Base-by-base conservation (phyloP, 2,888 invertebrate genomes). In the Ichneumon xanthorius region DNA sequence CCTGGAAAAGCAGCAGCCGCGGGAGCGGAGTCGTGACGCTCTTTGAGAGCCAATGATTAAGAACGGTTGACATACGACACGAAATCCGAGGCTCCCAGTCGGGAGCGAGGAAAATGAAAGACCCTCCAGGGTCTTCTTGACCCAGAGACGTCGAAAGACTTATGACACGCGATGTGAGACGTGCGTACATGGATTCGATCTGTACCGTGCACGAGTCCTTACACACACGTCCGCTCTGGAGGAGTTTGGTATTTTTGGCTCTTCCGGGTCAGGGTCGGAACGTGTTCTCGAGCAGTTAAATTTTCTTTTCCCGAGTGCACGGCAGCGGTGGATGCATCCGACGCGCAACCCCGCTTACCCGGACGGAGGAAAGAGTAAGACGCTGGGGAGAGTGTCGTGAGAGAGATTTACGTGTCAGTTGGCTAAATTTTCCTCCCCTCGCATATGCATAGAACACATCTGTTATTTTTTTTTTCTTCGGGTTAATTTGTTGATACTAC, bases 61-160 rank as follows among this genome's bases (percentile, higher is more conserved):
- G 87, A 89, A 88, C 88, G 88, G 82, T 86, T 81, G 90, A 89
- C 91, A 89, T 91, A 89, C 90, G 92, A 87, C 89, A 89, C 83
- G 90, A 91, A 89, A 91, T 87, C 87, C 90, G 89, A 90, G 87
- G 88, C 89, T 85, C 53, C 50, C 37, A 37, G 26, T 78, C 45
- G 75, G 19, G 67, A 80, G 84, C 76, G 87, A 86, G 72, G 73
- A 63, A 75, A 81, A 78, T 72, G 14, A 45, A 82, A 75, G 80
- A 76, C 85, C 76, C 84, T 84, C 78, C 63, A 63, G 84, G 85
- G 73, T 89, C 85, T 83, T 63, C 77, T 80, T 81, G 78, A 80
- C 80, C 86, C 82, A 76, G 68, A 72, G 73, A 82, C 80, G 82
- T 78, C 73, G 83, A 89, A 84, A 90, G 92, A 91, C 90, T 91